A percentile compares a stretch with the other conserved stretches of the same genome.
Evolutionary conservation across 2,797 vertebrate genomes (phyloP).

Genomic region (Microcaecilia unicolor): DNA sequence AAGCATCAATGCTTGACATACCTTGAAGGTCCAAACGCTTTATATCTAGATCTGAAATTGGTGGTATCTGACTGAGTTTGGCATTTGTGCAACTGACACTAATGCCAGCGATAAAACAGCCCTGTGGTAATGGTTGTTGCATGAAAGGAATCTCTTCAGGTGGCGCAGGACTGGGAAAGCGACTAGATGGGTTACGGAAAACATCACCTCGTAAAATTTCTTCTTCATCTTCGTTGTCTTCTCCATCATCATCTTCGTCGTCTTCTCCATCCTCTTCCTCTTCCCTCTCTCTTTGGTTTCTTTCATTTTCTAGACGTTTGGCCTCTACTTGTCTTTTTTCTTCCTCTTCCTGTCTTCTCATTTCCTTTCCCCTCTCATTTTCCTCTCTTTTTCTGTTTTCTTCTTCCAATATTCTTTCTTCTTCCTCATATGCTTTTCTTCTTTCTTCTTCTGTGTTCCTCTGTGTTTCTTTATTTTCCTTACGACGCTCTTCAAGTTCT

Average conservation of each 20-base stretch:
- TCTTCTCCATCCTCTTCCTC: neutral
- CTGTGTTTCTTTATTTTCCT: conserved; percentile 5
- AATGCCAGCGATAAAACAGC: conserved; percentile 71
- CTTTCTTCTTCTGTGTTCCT: conserved; percentile 19
- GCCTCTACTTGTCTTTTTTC: conserved; percentile 4
- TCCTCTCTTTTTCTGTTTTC: neutral
- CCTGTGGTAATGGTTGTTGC: conserved; percentile 56
- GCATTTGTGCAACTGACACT: conserved; percentile 72
- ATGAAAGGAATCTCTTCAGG: conserved; percentile 25
- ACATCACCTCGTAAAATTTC: conserved; percentile 63
- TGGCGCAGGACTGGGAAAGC: conserved; percentile 29
- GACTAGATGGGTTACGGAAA: conserved; percentile 49
- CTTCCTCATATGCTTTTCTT: conserved; percentile 14
- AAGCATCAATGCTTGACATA: conserved; percentile 52
- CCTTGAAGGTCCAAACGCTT: conserved; percentile 79
- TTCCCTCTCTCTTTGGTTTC: neutral
- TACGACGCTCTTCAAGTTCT: conserved; percentile 11
- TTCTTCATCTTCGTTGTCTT: conserved; percentile 40
- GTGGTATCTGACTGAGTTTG: conserved; percentile 70
- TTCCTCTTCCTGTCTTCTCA: neutral
- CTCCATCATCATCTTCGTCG: conserved; percentile 25
- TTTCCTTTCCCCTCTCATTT: neutral
- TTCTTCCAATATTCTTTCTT: conserved; percentile 6
- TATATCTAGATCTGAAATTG: conserved; percentile 70
- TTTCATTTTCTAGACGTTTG: neutral